phyloP scores from a whole-genome alignment of 2,113 vertebrate species.

The Plecotus auritus region DNA sequence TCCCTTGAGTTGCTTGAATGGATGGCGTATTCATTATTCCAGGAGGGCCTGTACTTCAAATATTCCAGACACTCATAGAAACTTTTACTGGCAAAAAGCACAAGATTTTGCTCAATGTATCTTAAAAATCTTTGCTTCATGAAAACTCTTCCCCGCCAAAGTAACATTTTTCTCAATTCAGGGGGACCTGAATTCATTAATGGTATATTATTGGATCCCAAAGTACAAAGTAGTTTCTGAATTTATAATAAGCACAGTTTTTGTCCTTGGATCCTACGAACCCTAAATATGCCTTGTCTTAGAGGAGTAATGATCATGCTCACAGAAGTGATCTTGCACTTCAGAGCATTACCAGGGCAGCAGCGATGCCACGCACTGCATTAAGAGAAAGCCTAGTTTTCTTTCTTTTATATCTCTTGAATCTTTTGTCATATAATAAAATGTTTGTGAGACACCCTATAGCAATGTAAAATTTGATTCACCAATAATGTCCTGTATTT shows the following conservation, averaged over 20 bases:
- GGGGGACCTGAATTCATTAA: background rate
- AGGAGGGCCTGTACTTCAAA: background rate
- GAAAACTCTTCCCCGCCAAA: background rate
- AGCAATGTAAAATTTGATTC: background rate
- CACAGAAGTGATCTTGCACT: background rate
- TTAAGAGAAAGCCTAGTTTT: background rate
- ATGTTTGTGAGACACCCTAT: background rate
- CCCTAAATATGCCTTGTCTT: background rate
- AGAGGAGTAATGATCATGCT: background rate
- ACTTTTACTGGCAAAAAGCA: background rate
- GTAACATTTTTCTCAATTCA: background rate
- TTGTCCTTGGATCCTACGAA: background rate
- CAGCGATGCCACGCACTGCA: background rate
- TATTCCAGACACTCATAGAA: background rate
- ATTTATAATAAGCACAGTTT: background rate
- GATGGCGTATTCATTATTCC: background rate
- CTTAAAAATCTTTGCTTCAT: background rate
- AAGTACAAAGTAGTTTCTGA: background rate
- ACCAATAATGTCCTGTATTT: background rate
- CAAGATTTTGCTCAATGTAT: background rate
- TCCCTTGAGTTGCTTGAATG: background rate
- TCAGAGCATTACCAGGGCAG: background rate
- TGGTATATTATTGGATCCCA: background rate
- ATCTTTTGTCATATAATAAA: background rate
- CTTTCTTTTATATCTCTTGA: slow-evolving; percentile 15